phyloP scores from a whole-genome alignment of 2,888 invertebrate species.

The Tiliacea aurago region DNA sequence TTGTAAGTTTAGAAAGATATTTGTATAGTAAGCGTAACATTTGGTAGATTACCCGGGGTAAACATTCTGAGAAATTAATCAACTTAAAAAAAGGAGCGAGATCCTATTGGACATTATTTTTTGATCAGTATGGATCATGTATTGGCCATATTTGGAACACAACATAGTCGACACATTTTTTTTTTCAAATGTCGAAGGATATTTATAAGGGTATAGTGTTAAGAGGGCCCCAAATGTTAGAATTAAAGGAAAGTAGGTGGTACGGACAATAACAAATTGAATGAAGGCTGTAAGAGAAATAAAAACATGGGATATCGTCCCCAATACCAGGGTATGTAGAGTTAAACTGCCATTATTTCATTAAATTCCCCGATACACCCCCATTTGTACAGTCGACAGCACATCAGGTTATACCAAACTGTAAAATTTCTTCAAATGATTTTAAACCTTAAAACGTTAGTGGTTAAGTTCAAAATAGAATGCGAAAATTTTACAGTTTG shows the following conservation, averaged over 20 bases:
- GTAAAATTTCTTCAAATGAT: too few relatives aligned
- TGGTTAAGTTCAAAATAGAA: too few relatives aligned
- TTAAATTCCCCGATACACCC: slow-evolving; percentile 48
- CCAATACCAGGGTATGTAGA: slow-evolving; percentile 88
- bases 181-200: background rate
- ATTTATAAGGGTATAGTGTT: background rate
- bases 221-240: slow-evolving; percentile 65
- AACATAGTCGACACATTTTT: background rate
- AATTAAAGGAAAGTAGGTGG: slow-evolving; percentile 70
- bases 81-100: background rate
- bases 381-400: too few relatives aligned
- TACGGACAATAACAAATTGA: slow-evolving; percentile 87
- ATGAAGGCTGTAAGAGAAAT: slow-evolving; percentile 86
- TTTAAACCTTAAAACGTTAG: too few relatives aligned
- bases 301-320: slow-evolving; percentile 82
- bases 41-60: background rate
- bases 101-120: background rate
- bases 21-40: slow-evolving; percentile 6
- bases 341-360: slow-evolving; percentile 76
- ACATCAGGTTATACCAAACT: too few relatives aligned
- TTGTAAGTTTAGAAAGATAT: slow-evolving; percentile 23
- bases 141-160: background rate
- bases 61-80: background rate
- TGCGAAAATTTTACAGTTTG: too few relatives aligned
- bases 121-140: background rate